These are phyloP conservation scores for Ephestia elutella DNA, from an alignment of 1,140 invertebrate genomes.

Conservation along the genomic window DNA sequence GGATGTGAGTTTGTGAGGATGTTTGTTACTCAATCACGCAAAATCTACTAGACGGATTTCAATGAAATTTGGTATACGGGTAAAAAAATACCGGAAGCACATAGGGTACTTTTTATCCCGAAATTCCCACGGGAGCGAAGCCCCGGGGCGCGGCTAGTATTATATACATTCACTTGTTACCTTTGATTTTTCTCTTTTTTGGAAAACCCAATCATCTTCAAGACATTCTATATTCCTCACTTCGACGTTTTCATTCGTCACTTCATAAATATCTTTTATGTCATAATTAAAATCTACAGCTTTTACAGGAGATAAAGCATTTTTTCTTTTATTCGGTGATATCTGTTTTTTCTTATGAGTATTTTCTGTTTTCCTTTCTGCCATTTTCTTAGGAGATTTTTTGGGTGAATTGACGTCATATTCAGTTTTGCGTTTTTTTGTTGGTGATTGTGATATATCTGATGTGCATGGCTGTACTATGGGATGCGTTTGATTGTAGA, in stretches of 20 bases:
- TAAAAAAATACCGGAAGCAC: too few relatives aligned
- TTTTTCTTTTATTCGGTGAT: constrained; percentile 12
- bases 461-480: constrained; percentile 37
- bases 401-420: neutral
- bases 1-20: too few relatives aligned
- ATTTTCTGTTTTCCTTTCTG: neutral
- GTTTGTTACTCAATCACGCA: too few relatives aligned
- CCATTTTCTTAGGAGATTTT: constrained; percentile 10
- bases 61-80: too few relatives aligned
- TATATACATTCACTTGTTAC: too few relatives aligned
- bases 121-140: too few relatives aligned
- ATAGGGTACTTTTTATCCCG: too few relatives aligned
- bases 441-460: constrained; percentile 32
- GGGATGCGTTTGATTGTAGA: constrained; percentile 71
- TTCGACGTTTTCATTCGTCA: constrained; percentile 37
- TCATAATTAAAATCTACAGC: constrained; percentile 16
- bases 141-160: too few relatives aligned
- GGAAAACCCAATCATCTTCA: constrained; percentile 67
- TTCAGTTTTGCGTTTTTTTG: constrained; percentile 42
- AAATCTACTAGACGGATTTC: too few relatives aligned
- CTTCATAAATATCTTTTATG: constrained; percentile 32
- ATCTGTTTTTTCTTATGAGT: neutral
- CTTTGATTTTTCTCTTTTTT: constrained; percentile 64
- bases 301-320: constrained; percentile 16
- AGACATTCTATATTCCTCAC: constrained; percentile 48